Evolutionary conservation across 1,140 invertebrate genomes (phyloP).

Genomic region (Aphelenchoides fujianensis): DNA sequence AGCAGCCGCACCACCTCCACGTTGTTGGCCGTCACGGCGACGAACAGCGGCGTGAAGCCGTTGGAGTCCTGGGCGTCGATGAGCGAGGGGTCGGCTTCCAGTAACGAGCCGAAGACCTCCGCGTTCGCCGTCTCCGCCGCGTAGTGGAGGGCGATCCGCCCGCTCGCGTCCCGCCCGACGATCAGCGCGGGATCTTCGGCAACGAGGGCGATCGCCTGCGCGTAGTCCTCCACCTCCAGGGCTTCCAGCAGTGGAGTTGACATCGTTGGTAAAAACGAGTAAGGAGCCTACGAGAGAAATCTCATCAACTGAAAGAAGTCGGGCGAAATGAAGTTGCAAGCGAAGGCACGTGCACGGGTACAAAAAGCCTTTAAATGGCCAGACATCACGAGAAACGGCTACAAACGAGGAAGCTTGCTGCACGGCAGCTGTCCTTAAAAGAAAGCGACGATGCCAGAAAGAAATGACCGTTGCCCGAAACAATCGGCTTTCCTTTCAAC

Average conservation of each 20-base stretch:
- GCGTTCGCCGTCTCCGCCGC: slow-evolving; percentile 64
- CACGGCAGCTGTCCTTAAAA: too few species aligned
- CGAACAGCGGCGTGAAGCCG: slow-evolving; percentile 47
- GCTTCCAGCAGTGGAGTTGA: not conserved
- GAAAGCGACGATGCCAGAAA: too few species aligned
- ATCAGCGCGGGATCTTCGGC: slow-evolving; percentile 4
- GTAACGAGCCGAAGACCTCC: slow-evolving; percentile 55
- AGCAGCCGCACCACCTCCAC: slow-evolving; percentile 61
- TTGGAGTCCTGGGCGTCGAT: slow-evolving; percentile 57
- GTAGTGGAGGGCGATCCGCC: slow-evolving; percentile 64
- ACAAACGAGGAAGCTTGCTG: too few species aligned
- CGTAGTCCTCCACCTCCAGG: not conserved
- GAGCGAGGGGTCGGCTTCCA: slow-evolving; percentile 48
- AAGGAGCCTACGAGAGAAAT: not conserved
- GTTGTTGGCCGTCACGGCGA: slow-evolving; percentile 64
- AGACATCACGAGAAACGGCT: too few species aligned
- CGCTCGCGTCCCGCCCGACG: slow-evolving; percentile 38
- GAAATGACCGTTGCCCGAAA: too few species aligned
- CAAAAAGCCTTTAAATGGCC: too few species aligned
- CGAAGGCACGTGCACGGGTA: too few species aligned
- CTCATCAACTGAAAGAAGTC: too few species aligned
- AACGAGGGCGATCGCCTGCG: not conserved
- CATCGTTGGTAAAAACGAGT: not conserved
- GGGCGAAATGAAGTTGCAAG: too few species aligned
- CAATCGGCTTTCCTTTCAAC: too few species aligned